A percentile compares a stretch with the other conserved stretches of the same genome.
phyloP scores from a whole-genome alignment of 2,113 vertebrate species.

The pig (Sus scrofa) region T2T-Sscrofa CM000812.6:40701001-40701500 shows the following conservation, averaged over 20 bases:
- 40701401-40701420: not conserved
- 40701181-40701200: not conserved
- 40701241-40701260: not conserved
- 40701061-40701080: constrained; percentile 1
- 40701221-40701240: constrained; percentile 33
- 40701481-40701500: not conserved
- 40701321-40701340: not conserved
- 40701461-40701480: not conserved
- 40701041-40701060: not conserved
- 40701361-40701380: not conserved
- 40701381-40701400: not conserved
- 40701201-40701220: not conserved
- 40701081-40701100: not conserved
- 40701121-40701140: not conserved
- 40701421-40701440: not conserved
- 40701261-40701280: constrained; percentile 15
- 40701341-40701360: not conserved
- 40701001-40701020: not conserved
- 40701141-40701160: not conserved
- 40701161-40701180: not conserved
- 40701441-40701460: not conserved
- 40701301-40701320: not conserved
- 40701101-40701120: not conserved
- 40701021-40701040: not conserved
- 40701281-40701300: not conserved